Evolutionary conservation across 2,888 invertebrate species (phyloP).

Genomic region (Blera fallax): DNA sequence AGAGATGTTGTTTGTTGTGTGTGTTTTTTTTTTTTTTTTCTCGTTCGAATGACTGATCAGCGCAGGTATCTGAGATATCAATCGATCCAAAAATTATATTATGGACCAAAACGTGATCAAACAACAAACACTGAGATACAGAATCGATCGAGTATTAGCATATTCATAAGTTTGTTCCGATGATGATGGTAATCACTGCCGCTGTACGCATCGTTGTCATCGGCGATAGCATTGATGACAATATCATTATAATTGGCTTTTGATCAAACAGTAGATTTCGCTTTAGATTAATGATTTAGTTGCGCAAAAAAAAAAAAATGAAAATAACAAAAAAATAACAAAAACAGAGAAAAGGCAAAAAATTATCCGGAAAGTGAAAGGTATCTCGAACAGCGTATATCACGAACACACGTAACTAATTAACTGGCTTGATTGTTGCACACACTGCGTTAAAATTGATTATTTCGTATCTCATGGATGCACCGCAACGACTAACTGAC

Average conservation of each 20-base stretch:
- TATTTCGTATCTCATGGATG: conserved; percentile 67
- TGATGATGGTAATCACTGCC: conserved; percentile 60
- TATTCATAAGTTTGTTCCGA: conserved; percentile 72
- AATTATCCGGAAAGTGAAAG: conserved; percentile 65
- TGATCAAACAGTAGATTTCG: not conserved
- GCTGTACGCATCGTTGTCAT: conserved; percentile 61
- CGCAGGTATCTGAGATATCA: conserved; percentile 22
- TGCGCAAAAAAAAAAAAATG: conserved; percentile 29
- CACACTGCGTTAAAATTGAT: conserved; percentile 48
- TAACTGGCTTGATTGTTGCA: conserved; percentile 17
- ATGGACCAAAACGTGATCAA: conserved; percentile 56
- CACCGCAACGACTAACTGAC: conserved; percentile 67
- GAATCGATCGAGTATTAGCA: conserved; percentile 65
- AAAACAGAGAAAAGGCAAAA: no score
- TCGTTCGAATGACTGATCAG: conserved; percentile 14
- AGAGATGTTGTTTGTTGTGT: conserved; percentile 30
- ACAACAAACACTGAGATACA: conserved; percentile 23
- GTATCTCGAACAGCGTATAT: not conserved
- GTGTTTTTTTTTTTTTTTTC: conserved; percentile 10
- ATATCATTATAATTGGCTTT: conserved; percentile 43
- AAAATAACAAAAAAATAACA: no score
- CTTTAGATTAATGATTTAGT: conserved; percentile 28
- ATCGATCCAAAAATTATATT: conserved; percentile 22
- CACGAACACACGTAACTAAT: conserved; percentile 63
- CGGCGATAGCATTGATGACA: conserved; percentile 50